Evolutionary conservation across 2,888 invertebrate genomes (phyloP), one percentile per base, ranked within the genome.

Genomic region (Acleris cristana): DNA sequence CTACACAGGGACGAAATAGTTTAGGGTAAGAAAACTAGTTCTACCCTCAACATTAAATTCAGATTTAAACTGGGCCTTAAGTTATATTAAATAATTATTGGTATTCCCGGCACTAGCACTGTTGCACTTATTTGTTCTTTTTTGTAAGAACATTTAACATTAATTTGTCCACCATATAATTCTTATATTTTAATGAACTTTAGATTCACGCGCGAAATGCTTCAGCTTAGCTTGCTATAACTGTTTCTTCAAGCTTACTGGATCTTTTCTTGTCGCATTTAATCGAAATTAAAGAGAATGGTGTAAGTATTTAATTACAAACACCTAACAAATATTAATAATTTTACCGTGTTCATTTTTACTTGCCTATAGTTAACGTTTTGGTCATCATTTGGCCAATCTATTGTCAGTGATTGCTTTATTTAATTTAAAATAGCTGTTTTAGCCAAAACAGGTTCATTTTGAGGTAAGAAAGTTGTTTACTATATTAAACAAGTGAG

Each of bases 1-100:
- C 52, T 54, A 51, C 12, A 61, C 61, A 45, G 44, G 55, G 56
- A 66, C 44, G 61, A 61, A 61, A 51, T 61, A 55, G 56, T 34
- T 45, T 21, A 48, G 55, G 34, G 34, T 12, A 56, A 48, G 40
- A 18, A 21, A 55, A 61, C 51, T 65, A 45, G 26, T 56, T 30
- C 23, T 61, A 51, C 30, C 48, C 61, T 18, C 55, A 45, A 51
- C 14, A 45, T 56, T 60, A 65, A 65, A 60, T 53, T 52, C 57
- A 52, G 18, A 45, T 56, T 60, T 55, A 30, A 56, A 45, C 56
- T 62, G 49, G 49, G 34, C 16, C 55, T 54, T 18, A 16, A 19
- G 5, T 21, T 19, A 44, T 48, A 48, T 53, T 54, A 21, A 54
- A 48, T 49, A 54, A 26, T 30, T 48, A 58, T 58, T 58, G 58